A percentile compares a stretch with the other conserved stretches of the same genome.
Conservation (phyloP, 2,113 vertebrate genomes). For the Entomyzon cyanotis region DNA sequence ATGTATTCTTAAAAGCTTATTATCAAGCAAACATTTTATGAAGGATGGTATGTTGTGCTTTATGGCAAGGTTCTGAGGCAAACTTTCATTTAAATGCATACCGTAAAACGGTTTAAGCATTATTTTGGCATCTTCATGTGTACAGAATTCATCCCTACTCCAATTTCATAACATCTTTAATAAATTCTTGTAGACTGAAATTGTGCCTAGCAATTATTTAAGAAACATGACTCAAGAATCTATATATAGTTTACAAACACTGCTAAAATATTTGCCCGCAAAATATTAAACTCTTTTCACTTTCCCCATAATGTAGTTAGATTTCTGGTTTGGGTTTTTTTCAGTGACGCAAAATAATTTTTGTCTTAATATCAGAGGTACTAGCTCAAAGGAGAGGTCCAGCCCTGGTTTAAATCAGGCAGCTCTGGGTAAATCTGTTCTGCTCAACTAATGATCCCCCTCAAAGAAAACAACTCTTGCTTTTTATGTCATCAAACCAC, state of each 20-base stretch:
- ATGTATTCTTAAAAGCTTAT: neutral
- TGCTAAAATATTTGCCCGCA: neutral
- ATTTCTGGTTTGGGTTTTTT: neutral
- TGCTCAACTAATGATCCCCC: neutral
- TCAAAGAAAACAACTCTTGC: neutral
- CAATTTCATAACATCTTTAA: neutral
- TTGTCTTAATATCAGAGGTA: neutral
- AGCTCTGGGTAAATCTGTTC: neutral
- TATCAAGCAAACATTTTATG: neutral
- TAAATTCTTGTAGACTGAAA: neutral
- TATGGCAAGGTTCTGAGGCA: neutral
- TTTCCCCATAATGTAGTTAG: neutral
- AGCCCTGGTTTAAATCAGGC: neutral
- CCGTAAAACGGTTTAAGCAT: neutral
- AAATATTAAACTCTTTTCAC: neutral
- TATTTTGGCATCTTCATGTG: neutral
- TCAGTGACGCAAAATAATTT: neutral
- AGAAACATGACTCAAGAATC: constrained; percentile 42
- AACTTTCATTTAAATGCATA: constrained; percentile 11
- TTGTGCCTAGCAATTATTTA: constrained; percentile 32
- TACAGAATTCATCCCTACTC: neutral
- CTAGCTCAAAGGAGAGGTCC: neutral
- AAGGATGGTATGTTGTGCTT: neutral
- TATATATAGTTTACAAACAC: constrained; percentile 35
- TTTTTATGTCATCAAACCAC: neutral